Percentiles rank a stretch among this genome's conserved stretches.
Evolutionary conservation across 2,797 vertebrate genomes (phyloP).

Genomic region (Clarias platycephalus): DNA sequence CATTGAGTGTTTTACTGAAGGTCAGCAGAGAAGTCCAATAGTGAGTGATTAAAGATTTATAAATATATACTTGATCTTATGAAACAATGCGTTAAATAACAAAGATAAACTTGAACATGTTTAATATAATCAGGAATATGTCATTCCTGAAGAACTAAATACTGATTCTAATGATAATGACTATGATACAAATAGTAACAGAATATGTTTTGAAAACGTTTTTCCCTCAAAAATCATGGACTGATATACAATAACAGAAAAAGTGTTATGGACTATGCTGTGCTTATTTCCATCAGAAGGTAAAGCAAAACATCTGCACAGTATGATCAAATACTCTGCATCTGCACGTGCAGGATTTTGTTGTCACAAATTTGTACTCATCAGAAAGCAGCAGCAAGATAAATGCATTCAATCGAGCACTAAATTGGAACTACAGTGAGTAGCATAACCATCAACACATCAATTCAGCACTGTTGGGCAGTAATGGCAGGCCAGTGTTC

Average conservation of each 20-base stretch:
- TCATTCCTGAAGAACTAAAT: not conserved
- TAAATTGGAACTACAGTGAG: conserved; percentile 80
- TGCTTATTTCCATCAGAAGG: conserved; percentile 33
- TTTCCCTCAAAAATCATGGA: not conserved
- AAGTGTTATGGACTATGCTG: not conserved
- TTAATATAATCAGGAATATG: not conserved
- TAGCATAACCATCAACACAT: conserved; percentile 66
- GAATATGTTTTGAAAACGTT: not conserved
- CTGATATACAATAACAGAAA: not conserved
- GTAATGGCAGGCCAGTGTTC: conserved; percentile 70
- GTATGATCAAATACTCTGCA: conserved; percentile 27
- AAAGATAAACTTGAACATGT: not conserved
- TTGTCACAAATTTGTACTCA: conserved; percentile 44
- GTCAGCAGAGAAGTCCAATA: not conserved
- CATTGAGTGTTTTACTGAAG: not conserved
- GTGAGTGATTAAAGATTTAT: not conserved
- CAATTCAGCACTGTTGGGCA: conserved; percentile 74
- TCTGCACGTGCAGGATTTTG: conserved; percentile 39
- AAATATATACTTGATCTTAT: not conserved
- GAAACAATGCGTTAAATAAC: not conserved
- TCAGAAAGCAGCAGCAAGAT: conserved; percentile 64
- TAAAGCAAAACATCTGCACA: conserved; percentile 26
- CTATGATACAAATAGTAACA: not conserved
- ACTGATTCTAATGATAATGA: not conserved
- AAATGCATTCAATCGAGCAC: conserved; percentile 78